Percentiles rank a stretch among this genome's conserved stretches.
Evolutionary conservation across 2,888 invertebrate species (phyloP).

Genomic region (Sthenelais limicola): DNA sequence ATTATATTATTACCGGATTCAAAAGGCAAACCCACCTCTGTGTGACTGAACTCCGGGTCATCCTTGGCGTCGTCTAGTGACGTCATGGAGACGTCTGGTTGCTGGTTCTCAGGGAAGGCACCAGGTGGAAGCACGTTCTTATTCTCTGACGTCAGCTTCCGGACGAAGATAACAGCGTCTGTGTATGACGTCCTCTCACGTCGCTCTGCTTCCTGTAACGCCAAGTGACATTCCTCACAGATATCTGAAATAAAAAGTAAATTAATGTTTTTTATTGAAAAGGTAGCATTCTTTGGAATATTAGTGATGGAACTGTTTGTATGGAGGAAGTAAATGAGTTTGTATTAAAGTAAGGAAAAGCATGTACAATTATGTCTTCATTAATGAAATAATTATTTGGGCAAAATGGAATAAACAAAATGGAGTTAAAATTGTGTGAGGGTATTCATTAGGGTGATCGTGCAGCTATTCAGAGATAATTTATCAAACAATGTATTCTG

Average conservation of each 20-base stretch:
- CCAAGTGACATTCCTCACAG: constrained; percentile 63
- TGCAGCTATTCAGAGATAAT: no score
- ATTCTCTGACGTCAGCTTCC: constrained; percentile 53
- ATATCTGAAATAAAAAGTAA: constrained; percentile 55
- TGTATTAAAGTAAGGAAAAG: no score
- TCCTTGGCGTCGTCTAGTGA: constrained; percentile 40
- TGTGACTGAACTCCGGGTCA: constrained; percentile 48
- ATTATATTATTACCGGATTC: neutral
- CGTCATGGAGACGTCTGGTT: neutral
- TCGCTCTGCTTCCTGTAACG: constrained; percentile 59
- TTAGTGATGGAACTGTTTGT: no score
- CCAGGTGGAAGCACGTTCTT: neutral
- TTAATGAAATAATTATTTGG: no score
- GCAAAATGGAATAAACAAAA: no score
- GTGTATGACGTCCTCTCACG: constrained; percentile 61
- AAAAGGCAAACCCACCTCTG: constrained; percentile 49
- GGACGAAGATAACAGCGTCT: constrained; percentile 62
- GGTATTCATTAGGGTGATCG: no score
- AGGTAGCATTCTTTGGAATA: no score
- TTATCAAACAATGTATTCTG: no score
- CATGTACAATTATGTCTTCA: no score
- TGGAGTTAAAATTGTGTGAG: no score
- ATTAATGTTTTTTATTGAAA: no score
- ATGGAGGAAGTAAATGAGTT: no score
- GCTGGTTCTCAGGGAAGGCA: neutral